Conservation (phyloP, 2,797 vertebrate genomes). For the Mionectes olivaceus region DNA sequence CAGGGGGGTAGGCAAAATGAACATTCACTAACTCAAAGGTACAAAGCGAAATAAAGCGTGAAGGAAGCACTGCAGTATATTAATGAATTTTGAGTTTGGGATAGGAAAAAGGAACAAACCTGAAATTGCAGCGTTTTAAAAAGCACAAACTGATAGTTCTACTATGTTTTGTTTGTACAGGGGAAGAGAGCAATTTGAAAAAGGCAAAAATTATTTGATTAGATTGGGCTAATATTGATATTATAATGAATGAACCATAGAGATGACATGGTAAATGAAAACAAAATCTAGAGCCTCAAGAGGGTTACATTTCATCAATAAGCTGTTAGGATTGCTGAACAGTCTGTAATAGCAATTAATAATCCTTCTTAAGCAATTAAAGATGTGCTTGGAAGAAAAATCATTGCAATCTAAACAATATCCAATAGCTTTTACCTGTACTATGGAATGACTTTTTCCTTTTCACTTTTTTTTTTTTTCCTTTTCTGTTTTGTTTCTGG, state of each 20-base stretch:
- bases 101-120: neutral
- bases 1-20: neutral
- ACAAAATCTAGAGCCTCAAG: neutral
- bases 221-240: constrained; percentile 1
- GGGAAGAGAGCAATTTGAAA: neutral
- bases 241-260: neutral
- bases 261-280: neutral
- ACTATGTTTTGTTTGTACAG: neutral
- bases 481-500: neutral
- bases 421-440: neutral
- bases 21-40: neutral
- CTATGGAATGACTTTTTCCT: neutral
- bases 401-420: neutral
- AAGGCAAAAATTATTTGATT: neutral
- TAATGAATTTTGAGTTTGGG: neutral
- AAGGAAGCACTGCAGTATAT: neutral
- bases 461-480: neutral
- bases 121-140: neutral
- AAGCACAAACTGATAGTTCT: neutral
- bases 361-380: constrained; percentile 42
- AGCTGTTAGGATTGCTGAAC: neutral
- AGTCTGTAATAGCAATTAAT: constrained; percentile 27
- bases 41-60: neutral
- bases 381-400: neutral
- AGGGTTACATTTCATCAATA: constrained; percentile 32